Conservation (phyloP, 2,113 vertebrate species). For the Orientallactaga bullata region DNA sequence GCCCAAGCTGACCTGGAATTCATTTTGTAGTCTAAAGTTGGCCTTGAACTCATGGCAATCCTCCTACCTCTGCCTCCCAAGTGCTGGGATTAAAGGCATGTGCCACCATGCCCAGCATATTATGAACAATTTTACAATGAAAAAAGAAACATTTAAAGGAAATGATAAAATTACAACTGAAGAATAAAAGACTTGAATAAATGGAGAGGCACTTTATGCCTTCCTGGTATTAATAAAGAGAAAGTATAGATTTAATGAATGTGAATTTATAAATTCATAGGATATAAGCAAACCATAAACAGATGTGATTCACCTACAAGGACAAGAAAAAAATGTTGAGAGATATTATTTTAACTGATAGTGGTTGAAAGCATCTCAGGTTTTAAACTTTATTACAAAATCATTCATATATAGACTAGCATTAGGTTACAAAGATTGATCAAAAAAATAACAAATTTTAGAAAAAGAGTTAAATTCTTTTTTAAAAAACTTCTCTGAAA, state of each 20-base stretch:
- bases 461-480: background rate
- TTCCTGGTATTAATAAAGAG: slow-evolving; percentile 4
- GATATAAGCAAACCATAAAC: slow-evolving; percentile 40
- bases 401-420: background rate
- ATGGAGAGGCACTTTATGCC: background rate
- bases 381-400: slow-evolving; percentile 55
- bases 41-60: too few species aligned
- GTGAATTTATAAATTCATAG: slow-evolving; percentile 1
- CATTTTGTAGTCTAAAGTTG: too few species aligned
- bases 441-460: slow-evolving; percentile 15
- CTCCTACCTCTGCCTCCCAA: too few species aligned
- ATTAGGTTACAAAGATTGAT: slow-evolving; percentile 31
- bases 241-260: slow-evolving; percentile 12
- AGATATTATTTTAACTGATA: slow-evolving; percentile 21
- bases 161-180: slow-evolving; percentile 48
- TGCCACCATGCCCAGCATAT: background rate
- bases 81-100: too few species aligned
- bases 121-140: slow-evolving; percentile 3
- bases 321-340: slow-evolving; percentile 43
- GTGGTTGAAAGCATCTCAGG: slow-evolving; percentile 8
- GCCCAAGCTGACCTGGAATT: too few species aligned
- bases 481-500: background rate
- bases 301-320: slow-evolving; percentile 50
- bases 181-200: slow-evolving; percentile 32
- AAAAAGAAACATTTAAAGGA: slow-evolving; percentile 32